Base-by-base conservation (phyloP, 2,888 invertebrate species). In the Cryptocheilus praepositus region DNA sequence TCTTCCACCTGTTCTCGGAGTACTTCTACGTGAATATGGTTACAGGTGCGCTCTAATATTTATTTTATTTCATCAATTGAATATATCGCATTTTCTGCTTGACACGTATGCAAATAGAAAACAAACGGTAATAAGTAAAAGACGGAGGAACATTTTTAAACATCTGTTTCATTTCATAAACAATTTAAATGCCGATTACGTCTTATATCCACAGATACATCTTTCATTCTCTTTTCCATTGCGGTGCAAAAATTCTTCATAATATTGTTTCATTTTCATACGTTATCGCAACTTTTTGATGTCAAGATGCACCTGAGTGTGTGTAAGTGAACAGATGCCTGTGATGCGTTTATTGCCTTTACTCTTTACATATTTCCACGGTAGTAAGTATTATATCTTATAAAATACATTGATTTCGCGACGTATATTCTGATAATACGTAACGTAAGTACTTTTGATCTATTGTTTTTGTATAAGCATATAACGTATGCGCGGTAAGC, bases 1-100 rank as follows among this genome's bases (percentile, higher is more conserved):
- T 64, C 90, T 96, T 77, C 96, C 96, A 46, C 96, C 96, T 0
- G 90, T 95, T 59, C 89, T 96, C 71, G 90, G 94, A 60, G 90
- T 92, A 79, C 90, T 96, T 64, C 89, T 96, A 18, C 92, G 93
- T 83, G 91, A 90, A 0, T 96, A 94, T 80, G 95, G 95, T 19
- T 95, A 94, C 86, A 92, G 94, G 94, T 94, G 83, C 89, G 82
- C 65, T 43, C n/a, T 36, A 28, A 15, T 58, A 19, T 45, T 36
- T 13, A 16, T 57, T 62, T 55, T 28, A 55, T 19, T 16, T 25
- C 8, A 36, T 28, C 36, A 28, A 18, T 36, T 55, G 16, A 28
- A 55, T 55, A 28, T 15, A 61, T 49, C 28, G 25, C 52, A 18
- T 55, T 46, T 43, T 64, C 55, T 65, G 21, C 28, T 7, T 5